A percentile compares a stretch with the other conserved stretches of the same genome.
Evolutionary conservation across 1,140 invertebrate genomes (phyloP).

Genomic region (Scaptomyza pallida): DNA sequence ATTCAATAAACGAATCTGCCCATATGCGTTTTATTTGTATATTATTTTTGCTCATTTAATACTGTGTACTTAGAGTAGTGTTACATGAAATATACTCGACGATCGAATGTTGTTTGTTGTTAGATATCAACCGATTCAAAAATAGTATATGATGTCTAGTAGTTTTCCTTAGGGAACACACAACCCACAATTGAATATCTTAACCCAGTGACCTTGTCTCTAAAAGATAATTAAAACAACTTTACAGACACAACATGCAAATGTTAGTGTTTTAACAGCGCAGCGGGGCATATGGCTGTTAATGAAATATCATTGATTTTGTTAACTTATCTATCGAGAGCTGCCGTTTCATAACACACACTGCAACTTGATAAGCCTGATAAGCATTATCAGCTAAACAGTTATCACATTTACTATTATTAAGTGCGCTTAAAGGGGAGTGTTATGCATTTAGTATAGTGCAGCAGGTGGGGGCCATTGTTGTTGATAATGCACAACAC

Average conservation of each 20-base stretch:
- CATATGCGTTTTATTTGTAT: slow-evolving; percentile 12
- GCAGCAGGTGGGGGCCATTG: not conserved
- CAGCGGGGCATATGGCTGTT: too few relatives aligned
- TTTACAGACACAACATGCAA: not conserved
- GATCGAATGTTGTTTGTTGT: not conserved
- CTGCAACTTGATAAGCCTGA: slow-evolving; percentile 6
- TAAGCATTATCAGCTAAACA: slow-evolving; percentile 6
- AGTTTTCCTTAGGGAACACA: too few relatives aligned
- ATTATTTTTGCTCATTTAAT: not conserved
- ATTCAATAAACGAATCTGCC: slow-evolving; percentile 9
- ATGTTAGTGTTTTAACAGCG: not conserved
- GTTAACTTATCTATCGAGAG: too few relatives aligned
- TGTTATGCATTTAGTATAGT: not conserved
- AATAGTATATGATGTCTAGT: not conserved
- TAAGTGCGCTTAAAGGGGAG: not conserved
- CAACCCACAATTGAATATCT: too few relatives aligned
- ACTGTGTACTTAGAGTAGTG: not conserved
- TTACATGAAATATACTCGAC: not conserved
- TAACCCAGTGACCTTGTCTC: too few relatives aligned
- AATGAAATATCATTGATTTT: too few relatives aligned
- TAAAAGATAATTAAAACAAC: too few relatives aligned
- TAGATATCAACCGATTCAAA: not conserved
- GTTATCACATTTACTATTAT: slow-evolving; percentile 3
- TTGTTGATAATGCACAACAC: not conserved
- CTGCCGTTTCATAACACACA: too few relatives aligned